These are phyloP conservation scores for Stomorhina lunata DNA, from an alignment of 2,888 invertebrate genomes.

Conservation along the genomic window DNA sequence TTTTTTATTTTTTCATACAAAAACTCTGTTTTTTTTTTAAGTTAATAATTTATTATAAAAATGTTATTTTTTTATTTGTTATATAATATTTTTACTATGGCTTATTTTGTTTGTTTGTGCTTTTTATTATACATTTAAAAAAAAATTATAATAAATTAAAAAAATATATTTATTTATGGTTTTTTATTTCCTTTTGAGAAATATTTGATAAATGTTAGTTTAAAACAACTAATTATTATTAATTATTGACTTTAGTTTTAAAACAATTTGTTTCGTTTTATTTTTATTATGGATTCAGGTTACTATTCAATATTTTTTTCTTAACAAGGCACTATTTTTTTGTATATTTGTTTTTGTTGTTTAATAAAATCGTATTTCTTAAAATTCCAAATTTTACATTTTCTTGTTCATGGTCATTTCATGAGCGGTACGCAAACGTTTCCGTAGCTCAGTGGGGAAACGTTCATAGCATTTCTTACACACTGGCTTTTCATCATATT, in stretches of 20 bases:
- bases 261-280: constrained; percentile 20
- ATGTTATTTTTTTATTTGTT: constrained; percentile 11
- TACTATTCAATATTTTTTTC: neutral
- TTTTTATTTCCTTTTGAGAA: constrained; percentile 33
- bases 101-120: constrained; percentile 52
- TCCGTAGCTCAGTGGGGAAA: constrained; percentile 95
- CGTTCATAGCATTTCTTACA: constrained; percentile 99
- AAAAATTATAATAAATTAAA: constrained; percentile 22
- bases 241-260: constrained; percentile 52
- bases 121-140: constrained; percentile 34
- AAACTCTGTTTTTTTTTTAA: neutral
- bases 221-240: constrained; percentile 63
- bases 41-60: neutral
- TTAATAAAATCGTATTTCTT: constrained; percentile 37
- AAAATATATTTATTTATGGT: neutral
- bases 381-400: constrained; percentile 66
- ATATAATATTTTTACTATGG: constrained; percentile 59
- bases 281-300: constrained; percentile 5
- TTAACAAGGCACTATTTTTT: constrained; percentile 56
- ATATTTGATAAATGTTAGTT: constrained; percentile 59
- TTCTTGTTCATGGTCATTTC: constrained; percentile 86
- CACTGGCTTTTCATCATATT: constrained; percentile 98
- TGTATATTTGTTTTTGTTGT: constrained; percentile 31
- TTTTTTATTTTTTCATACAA: constrained; percentile 28
- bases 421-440: constrained; percentile 93